These are phyloP conservation scores for Imbricaverruca yamaguchii DNA, from an alignment of 2,888 invertebrate species.

Conservation along the genomic window DNA sequence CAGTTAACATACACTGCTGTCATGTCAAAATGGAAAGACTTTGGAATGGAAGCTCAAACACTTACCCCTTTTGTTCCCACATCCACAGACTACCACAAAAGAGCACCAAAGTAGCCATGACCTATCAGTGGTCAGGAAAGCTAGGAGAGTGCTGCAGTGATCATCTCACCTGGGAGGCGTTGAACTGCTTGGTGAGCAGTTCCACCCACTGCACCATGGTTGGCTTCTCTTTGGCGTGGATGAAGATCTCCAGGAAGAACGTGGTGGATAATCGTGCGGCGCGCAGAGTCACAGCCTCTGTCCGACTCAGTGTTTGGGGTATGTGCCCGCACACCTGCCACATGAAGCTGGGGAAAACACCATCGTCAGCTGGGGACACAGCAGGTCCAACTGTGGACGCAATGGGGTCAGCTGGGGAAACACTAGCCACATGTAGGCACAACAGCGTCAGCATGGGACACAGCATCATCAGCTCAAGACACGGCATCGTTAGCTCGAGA, in stretches of 20 bases:
- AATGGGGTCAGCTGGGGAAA: too few relatives aligned
- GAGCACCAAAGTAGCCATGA: too few relatives aligned
- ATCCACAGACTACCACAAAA: too few relatives aligned
- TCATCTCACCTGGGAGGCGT: conserved; percentile 57
- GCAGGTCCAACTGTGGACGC: too few relatives aligned
- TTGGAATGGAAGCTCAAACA: too few relatives aligned
- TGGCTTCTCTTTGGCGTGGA: conserved; percentile 95
- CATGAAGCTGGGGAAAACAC: conserved; percentile 65
- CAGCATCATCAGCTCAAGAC: too few relatives aligned
- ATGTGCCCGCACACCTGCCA: conserved; percentile 92
- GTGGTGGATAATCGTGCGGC: conserved; percentile 83
- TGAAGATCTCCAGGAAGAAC: conserved; percentile 92
- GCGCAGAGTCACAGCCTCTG: conserved; percentile 58
- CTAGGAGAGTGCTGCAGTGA: too few relatives aligned
- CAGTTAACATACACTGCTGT: too few relatives aligned
- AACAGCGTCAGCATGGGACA: not conserved
- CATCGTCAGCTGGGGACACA: conserved; percentile 3
- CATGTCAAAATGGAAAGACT: too few relatives aligned
- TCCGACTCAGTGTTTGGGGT: conserved; percentile 73
- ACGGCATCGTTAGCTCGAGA: conserved; percentile 28
- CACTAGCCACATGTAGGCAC: too few relatives aligned
- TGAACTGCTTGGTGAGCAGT: conserved; percentile 86
- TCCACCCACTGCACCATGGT: conserved; percentile 97
- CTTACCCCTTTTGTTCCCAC: too few relatives aligned
- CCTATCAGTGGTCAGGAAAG: too few relatives aligned